Conservation (phyloP, 2,888 invertebrate genomes). For the Lucinisca nassula region DNA sequence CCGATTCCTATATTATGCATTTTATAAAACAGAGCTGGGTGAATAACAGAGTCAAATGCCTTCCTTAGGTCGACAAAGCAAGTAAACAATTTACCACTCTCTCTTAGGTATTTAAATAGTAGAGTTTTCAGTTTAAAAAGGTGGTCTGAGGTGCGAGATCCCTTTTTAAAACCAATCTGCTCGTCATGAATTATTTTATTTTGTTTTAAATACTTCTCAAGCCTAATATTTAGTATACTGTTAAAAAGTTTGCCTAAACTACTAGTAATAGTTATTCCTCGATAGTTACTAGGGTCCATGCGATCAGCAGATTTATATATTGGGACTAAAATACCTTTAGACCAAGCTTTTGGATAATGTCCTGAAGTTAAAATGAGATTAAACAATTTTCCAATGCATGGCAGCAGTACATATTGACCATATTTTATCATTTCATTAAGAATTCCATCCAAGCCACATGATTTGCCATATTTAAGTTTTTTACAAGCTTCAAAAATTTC, state of each 20-base stretch:
- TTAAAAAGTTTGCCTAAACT: conserved; percentile 4
- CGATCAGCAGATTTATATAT: background rate
- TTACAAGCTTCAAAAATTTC: background rate
- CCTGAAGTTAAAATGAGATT: background rate
- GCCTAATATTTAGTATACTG: background rate
- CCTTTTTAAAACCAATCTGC: conserved; percentile 16
- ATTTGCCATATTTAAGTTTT: background rate
- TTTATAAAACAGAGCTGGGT: conserved; percentile 1
- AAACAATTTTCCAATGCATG: conserved; percentile 1
- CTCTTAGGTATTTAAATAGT: background rate
- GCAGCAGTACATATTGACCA: background rate
- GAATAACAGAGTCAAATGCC: conserved; percentile 12
- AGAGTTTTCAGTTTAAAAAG: conserved; percentile 9
- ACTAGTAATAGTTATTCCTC: conserved; percentile 1
- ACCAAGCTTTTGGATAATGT: conserved; percentile 12
- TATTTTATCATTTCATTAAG: conserved; percentile 23
- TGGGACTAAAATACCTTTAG: background rate
- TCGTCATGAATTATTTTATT: background rate
- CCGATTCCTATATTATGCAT: background rate
- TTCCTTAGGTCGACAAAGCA: conserved; percentile 15
- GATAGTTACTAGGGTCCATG: conserved; percentile 8
- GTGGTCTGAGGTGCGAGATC: background rate
- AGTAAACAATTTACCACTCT: background rate
- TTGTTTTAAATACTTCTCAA: background rate
- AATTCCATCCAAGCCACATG: background rate